Base-by-base conservation (phyloP, 2,888 invertebrate species). In the Drosophila borborema region DNA sequence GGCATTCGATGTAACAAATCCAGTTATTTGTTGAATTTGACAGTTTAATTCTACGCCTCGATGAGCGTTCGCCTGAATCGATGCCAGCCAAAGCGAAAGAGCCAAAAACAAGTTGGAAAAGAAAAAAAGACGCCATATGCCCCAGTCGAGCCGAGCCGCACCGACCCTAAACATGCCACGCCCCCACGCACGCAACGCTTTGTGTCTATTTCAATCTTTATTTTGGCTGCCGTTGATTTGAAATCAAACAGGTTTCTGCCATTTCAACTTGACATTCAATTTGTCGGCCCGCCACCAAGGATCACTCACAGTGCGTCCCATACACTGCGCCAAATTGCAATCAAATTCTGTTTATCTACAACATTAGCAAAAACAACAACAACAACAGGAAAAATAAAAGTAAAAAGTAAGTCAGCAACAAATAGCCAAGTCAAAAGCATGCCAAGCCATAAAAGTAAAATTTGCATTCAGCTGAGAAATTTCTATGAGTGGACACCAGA, bases 1-100 rank as follows among this genome's bases (percentile, higher is more conserved):
- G 76, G 64, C 74, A 61, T 64, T 72, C 67, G 71, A 66, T 89
- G 86, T 82, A 74, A 77, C 77, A 90, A 87, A 90, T 81, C 80
- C 80, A 74, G 83, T 86, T 91, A 90, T 91, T 91, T 91, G 90
- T 90, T 83, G 84, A 84, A 84, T 90, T 90, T 90, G 91, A 91
- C 90, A 91, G 91, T 90, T 90, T 88, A 90, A 90, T 90, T 91
- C 91, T 82, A 91, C 90, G 90, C 91, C 81, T 90, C 91, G 86
- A 66, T 91, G 91, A 86, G 72, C 75, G 73, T 62, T 74, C 73
- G 66, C 64, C 74, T 36, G 49, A 67, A 89, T 70, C 85, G 71
- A 69, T 69, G 55, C n/a, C 54, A n/a, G 23, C 62, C 36, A 56
- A 23, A 36, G 28, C 41, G n/a, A 41, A 41, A 23, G 23, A 38